phyloP scores from a whole-genome alignment of 2,113 vertebrate species.

The Syngnathus scovelli region DNA sequence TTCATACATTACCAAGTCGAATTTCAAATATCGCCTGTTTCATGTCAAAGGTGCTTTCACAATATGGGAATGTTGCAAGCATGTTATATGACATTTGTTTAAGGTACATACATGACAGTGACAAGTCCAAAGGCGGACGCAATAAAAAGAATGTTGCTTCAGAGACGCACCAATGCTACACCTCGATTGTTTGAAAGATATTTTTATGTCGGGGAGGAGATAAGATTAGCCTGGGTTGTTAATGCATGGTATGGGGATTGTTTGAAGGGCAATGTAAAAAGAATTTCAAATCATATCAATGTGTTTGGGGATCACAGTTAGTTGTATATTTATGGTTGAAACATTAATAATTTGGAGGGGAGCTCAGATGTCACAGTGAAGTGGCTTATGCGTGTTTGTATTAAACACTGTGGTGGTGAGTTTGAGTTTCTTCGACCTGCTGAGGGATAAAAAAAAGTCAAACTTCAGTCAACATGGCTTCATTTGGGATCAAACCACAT shows the following conservation, averaged over 20 bases:
- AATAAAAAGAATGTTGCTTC: constrained; percentile 23
- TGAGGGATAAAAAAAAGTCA: constrained; percentile 28
- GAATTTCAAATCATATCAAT: no score
- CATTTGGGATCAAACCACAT: constrained; percentile 24
- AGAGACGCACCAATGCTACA: not conserved
- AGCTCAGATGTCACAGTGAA: no score
- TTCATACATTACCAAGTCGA: not conserved
- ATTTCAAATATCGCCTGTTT: not conserved
- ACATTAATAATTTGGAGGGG: no score
- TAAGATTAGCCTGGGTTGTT: no score
- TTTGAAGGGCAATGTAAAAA: no score
- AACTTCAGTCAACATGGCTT: constrained; percentile 27
- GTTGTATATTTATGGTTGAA: no score
- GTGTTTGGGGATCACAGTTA: no score
- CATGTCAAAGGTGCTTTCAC: constrained; percentile 27
- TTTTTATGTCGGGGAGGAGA: no score
- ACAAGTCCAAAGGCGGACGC: not conserved
- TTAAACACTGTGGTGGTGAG: constrained; percentile 1
- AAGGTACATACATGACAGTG: not conserved
- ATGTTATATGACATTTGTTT: not conserved
- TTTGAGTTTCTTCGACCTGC: not conserved
- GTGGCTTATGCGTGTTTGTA: not conserved
- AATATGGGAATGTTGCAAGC: constrained; percentile 47
- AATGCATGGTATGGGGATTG: no score
- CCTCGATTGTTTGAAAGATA: no score